Conservation (phyloP, 2,113 vertebrate genomes). For the Suncus etruscus region DNA sequence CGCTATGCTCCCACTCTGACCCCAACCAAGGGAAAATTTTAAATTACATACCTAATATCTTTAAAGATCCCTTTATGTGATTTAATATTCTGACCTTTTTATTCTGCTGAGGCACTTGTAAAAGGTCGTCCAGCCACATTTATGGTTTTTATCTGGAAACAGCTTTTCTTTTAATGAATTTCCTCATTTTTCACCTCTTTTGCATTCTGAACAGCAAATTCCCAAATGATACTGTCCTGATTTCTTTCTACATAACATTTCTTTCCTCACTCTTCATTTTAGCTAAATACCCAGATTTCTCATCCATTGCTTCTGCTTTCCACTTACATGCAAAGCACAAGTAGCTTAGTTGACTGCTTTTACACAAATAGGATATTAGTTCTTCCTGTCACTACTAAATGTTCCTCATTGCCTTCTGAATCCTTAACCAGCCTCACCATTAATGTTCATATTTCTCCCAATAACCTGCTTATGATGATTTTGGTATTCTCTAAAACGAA, state of each 20-base stretch:
- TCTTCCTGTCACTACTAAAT: neutral
- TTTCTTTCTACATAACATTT: neutral
- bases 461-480: neutral
- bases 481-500: neutral
- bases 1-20: too few species aligned
- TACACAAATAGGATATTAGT: neutral
- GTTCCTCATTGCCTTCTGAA: slow-evolving; percentile 1
- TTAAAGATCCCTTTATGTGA: neutral
- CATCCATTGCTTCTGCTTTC: slow-evolving; percentile 7
- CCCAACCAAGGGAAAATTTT: neutral
- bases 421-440: neutral
- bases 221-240: neutral
- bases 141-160: neutral
- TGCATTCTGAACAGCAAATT: neutral
- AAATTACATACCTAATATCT: neutral
- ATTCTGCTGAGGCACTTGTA: neutral
- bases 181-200: slow-evolving; percentile 27
- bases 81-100: slow-evolving; percentile 1
- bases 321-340: neutral
- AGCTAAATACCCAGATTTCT: slow-evolving; percentile 6
- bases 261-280: neutral
- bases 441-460: neutral
- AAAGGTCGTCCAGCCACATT: neutral
- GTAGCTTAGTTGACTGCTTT: neutral
- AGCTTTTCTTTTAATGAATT: neutral